phyloP scores from a whole-genome alignment of 2,888 invertebrate genomes.

The Melinaea menophilus region DNA sequence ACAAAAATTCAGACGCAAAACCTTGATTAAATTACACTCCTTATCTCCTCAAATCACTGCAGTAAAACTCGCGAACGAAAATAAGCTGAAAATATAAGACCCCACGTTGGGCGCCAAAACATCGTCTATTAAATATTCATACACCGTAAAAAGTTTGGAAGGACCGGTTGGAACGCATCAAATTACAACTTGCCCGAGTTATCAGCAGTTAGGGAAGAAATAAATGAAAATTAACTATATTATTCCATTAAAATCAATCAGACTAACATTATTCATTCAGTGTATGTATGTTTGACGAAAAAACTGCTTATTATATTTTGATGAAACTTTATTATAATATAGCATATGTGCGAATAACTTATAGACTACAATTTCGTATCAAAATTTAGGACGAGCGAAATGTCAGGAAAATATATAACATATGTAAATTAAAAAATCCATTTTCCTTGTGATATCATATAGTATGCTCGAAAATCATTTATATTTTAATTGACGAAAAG shows the following conservation, averaged over 20 bases:
- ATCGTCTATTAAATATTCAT: conserved; percentile 61
- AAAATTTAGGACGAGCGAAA: too few species aligned
- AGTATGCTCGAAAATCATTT: background rate
- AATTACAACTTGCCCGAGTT: conserved; percentile 60
- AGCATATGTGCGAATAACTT: too few species aligned
- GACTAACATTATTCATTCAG: too few species aligned
- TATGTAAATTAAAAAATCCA: too few species aligned
- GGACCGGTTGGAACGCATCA: conserved; percentile 56
- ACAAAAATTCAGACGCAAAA: conserved; percentile 31
- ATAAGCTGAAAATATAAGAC: conserved; percentile 43
- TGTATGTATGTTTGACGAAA: too few species aligned
- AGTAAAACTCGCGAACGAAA: conserved; percentile 41
- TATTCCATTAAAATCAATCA: conserved; percentile 1
- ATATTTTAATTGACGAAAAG: conserved; percentile 22
- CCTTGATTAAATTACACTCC: conserved; percentile 47
- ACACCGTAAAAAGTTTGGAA: conserved; percentile 53
- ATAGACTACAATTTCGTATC: too few species aligned
- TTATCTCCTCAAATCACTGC: conserved; percentile 46
- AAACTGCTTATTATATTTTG: too few species aligned
- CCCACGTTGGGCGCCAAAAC: conserved; percentile 58
- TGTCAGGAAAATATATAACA: too few species aligned
- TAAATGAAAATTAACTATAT: conserved; percentile 25
- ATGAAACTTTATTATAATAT: too few species aligned
- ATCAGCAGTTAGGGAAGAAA: conserved; percentile 37
- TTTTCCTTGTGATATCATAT: too few species aligned